A percentile compares a stretch with the other conserved stretches of the same genome.
These are phyloP conservation scores for Stigmatopora nigra DNA, from an alignment of 2,113 vertebrate species.

Conservation along the genomic window DNA sequence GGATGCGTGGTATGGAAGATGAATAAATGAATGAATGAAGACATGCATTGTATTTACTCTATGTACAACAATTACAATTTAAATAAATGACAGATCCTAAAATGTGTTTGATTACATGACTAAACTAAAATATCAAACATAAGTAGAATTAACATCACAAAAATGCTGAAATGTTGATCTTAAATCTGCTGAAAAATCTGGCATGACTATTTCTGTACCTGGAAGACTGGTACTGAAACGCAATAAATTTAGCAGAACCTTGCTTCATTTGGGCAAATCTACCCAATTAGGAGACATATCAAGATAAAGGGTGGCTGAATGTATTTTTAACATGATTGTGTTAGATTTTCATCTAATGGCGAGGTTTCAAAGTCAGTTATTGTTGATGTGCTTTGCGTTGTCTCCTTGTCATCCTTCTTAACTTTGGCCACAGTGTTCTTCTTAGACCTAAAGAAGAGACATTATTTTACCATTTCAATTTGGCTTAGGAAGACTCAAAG, in stretches of 20 bases:
- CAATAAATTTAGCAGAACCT: too few species aligned
- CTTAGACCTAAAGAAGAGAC: conserved; percentile 25
- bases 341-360: neutral
- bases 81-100: neutral
- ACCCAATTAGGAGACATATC: too few species aligned
- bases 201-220: too few species aligned
- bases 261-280: too few species aligned
- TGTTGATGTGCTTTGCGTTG: neutral
- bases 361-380: neutral
- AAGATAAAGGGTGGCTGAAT: neutral
- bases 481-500: neutral
- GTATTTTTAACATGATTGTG: neutral
- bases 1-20: too few species aligned
- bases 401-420: conserved; percentile 1
- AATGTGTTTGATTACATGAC: neutral
- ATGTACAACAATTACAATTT: neutral
- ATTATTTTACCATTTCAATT: neutral
- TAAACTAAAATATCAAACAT: too few species aligned
- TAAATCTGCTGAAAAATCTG: too few species aligned
- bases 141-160: too few species aligned
- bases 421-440: conserved; percentile 16
- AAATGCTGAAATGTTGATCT: too few species aligned
- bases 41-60: conserved; percentile 9
- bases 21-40: neutral
- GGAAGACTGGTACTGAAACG: too few species aligned